Evolutionary conservation across 2,113 vertebrate species (phyloP).

Genomic region (Chlorocebus sabaeus): DNA sequence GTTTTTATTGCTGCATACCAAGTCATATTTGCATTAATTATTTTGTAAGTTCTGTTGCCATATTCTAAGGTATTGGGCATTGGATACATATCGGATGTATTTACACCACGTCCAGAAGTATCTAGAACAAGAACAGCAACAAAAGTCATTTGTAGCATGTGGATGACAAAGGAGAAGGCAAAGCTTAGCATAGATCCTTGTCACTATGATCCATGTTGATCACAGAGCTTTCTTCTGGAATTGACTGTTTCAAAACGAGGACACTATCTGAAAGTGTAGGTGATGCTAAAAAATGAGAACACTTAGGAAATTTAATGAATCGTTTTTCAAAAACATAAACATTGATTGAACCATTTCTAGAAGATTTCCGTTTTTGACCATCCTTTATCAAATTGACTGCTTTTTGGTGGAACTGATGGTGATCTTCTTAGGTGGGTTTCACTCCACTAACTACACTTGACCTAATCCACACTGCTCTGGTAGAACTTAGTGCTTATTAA

Average conservation of each 20-base stretch:
- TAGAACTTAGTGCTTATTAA: background rate
- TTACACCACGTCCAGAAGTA: conserved; percentile 64
- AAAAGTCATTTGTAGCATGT: conserved; percentile 20
- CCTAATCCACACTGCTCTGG: background rate
- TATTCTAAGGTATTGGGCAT: conserved; percentile 88
- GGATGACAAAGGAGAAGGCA: background rate
- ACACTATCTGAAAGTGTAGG: background rate
- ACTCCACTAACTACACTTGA: background rate
- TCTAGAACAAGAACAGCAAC: conserved; percentile 76
- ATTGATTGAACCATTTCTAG: background rate
- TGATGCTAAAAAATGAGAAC: background rate
- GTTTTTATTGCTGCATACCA: conserved; percentile 91
- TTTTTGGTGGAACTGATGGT: background rate
- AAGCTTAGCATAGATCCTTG: background rate
- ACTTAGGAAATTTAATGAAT: conserved; percentile 10
- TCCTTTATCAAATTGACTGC: background rate
- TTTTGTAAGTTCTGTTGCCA: conserved; percentile 88
- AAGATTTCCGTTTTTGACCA: background rate
- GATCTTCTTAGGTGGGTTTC: background rate
- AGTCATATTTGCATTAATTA: conserved; percentile 91
- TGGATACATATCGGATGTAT: conserved; percentile 82
- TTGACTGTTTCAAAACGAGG: background rate
- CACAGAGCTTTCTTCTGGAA: background rate
- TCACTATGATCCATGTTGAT: background rate
- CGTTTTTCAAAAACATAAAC: background rate